phyloP scores from a whole-genome alignment of 2,888 invertebrate species.

The Hydraecia micacea region DNA sequence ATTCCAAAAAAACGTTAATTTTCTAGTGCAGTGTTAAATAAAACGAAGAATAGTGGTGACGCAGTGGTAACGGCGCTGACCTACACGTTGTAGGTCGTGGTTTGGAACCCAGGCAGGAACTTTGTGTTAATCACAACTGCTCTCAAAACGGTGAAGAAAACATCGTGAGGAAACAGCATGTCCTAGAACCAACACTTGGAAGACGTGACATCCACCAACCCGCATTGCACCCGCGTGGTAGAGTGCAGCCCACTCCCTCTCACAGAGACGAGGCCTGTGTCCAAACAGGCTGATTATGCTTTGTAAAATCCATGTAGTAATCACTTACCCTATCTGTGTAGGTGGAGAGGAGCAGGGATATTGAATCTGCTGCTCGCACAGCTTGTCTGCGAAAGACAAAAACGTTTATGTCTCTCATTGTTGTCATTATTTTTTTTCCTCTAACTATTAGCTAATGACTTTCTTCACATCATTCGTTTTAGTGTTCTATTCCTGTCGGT shows the following conservation, averaged over 20 bases:
- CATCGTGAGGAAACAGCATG: neutral
- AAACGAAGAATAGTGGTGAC: neutral
- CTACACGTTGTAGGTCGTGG: neutral
- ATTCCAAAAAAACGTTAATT: conserved; percentile 30
- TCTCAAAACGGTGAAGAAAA: neutral
- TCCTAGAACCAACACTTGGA: neutral
- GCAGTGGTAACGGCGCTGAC: neutral
- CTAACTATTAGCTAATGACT: neutral
- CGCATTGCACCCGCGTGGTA: neutral
- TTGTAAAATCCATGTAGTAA: neutral
- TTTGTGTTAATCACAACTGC: neutral
- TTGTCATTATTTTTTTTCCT: neutral
- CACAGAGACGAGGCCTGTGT: neutral
- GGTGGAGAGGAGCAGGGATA: neutral
- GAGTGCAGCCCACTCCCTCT: neutral
- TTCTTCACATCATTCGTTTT: neutral
- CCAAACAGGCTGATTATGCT: neutral
- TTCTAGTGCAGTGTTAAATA: conserved; percentile 5
- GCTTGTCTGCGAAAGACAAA: conserved; percentile 67
- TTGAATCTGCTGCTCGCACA: conserved; percentile 46
- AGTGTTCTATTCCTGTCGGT: neutral
- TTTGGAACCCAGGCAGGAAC: neutral
- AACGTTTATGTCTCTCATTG: neutral
- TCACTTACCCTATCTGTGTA: conserved; percentile 17
- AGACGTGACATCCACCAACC: neutral